Conservation (phyloP, 1,140 invertebrate species). For the Drosophila sechellia region DNA sequence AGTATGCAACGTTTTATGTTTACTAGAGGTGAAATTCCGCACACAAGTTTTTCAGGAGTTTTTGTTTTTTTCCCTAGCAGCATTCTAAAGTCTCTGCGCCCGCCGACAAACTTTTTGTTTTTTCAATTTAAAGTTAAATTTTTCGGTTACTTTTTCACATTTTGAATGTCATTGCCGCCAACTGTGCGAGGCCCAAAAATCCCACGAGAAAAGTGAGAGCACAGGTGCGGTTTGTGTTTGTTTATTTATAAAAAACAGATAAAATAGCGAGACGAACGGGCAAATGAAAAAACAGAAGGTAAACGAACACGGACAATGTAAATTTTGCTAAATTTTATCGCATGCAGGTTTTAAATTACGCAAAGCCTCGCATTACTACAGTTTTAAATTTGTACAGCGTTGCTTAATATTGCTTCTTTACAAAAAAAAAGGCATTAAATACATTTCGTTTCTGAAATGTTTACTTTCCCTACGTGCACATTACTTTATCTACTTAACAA, state of each 20-base stretch:
- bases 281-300: conserved; percentile 10
- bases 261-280: conserved; percentile 18
- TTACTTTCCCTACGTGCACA: too few relatives aligned
- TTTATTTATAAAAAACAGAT: conserved; percentile 46
- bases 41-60: conserved; percentile 44
- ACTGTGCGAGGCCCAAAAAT: conserved; percentile 39
- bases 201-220: conserved; percentile 47
- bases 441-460: not conserved
- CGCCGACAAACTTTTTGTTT: conserved; percentile 34
- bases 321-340: conserved; percentile 17
- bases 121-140: conserved; percentile 81
- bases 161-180: conserved; percentile 69
- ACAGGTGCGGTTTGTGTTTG: conserved; percentile 43
- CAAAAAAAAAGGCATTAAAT: not conserved
- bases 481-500: too few relatives aligned
- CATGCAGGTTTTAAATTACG: not conserved
- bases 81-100: conserved; percentile 37
- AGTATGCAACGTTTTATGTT: conserved; percentile 81
- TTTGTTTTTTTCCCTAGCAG: conserved; percentile 46
- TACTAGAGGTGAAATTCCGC: conserved; percentile 66
- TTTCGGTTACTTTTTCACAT: conserved; percentile 59
- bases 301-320: conserved; percentile 1
- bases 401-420: not conserved
- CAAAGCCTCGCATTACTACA: not conserved
- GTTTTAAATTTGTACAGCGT: not conserved